A percentile compares a stretch with the other conserved stretches of the same genome.
Evolutionary conservation across 2,113 vertebrate species (phyloP).

Genomic region (Tinamus guttatus): DNA sequence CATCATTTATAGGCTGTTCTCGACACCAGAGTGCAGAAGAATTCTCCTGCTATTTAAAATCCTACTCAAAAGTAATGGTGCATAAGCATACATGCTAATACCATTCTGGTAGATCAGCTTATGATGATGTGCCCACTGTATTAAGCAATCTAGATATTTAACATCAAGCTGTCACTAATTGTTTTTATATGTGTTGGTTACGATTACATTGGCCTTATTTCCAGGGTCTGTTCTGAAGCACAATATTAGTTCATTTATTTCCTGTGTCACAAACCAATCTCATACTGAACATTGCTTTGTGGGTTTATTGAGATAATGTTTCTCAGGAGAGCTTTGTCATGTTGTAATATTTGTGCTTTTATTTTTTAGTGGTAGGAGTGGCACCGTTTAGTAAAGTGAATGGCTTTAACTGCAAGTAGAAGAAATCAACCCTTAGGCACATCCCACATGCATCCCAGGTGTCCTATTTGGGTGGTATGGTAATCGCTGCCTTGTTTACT

Average conservation of each 20-base stretch:
- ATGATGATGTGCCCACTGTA: not conserved
- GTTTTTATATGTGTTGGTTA: slow-evolving; percentile 15
- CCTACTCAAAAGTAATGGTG: not conserved
- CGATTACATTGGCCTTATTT: slow-evolving; percentile 31
- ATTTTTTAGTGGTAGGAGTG: not conserved
- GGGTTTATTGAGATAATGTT: slow-evolving; percentile 7
- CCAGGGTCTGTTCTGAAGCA: slow-evolving; percentile 13
- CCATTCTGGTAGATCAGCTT: not conserved
- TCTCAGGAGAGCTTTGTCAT: slow-evolving; percentile 28
- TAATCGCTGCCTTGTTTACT: not conserved
- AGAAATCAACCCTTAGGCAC: not conserved
- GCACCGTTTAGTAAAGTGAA: not conserved
- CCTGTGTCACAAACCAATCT: slow-evolving; percentile 43
- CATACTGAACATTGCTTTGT: slow-evolving; percentile 22
- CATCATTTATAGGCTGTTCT: not conserved
- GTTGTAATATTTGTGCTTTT: not conserved
- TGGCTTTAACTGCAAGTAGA: not conserved
- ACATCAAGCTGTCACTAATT: slow-evolving; percentile 1
- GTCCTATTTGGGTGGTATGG: not conserved
- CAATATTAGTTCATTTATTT: slow-evolving; percentile 57
- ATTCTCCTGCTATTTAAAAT: slow-evolving; percentile 2
- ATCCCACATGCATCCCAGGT: not conserved
- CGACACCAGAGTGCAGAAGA: not conserved
- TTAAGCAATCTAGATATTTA: not conserved
- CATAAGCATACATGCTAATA: not conserved